A percentile compares a stretch with the other conserved stretches of the same genome.
Conservation (phyloP, 2,797 vertebrate genomes). For the Manis pentadactyla region DNA sequence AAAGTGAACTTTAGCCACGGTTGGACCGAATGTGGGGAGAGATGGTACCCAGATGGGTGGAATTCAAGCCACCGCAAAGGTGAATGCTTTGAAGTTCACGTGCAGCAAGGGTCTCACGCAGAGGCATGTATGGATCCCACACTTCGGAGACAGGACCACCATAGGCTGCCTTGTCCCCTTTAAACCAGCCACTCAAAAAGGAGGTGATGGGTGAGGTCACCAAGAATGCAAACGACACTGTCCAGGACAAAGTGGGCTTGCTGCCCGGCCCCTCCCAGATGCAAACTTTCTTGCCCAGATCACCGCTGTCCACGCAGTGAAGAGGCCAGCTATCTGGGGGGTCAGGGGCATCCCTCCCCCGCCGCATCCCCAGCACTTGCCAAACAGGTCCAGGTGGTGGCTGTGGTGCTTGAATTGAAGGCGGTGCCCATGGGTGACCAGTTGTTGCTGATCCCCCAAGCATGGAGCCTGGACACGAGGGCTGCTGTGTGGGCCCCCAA, state of each 20-base stretch:
- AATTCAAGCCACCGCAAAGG: not conserved
- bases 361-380: slow-evolving; percentile 75
- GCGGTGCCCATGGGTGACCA: too few relatives aligned
- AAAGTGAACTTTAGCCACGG: rapidly evolving
- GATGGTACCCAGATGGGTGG: too few relatives aligned
- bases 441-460: slow-evolving; percentile 89
- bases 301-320: not conserved
- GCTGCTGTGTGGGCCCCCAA: not conserved
- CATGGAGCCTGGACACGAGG: not conserved
- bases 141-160: not conserved
- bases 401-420: slow-evolving; percentile 92
- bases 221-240: not conserved
- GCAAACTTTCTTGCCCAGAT: not conserved
- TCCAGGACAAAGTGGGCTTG: too few relatives aligned
- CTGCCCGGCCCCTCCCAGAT: not conserved
- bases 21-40: rapidly evolving
- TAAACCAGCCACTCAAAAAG: not conserved
- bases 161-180: too few relatives aligned
- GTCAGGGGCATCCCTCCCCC: too few relatives aligned
- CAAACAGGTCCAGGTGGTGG: slow-evolving; percentile 84
- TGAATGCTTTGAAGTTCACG: not conserved
- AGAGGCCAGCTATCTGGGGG: not conserved
- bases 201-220: not conserved
- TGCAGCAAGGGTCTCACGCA: not conserved
- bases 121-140: not conserved